Evolutionary conservation across 2,797 vertebrate genomes (phyloP).

Genomic region (Brachymystax lenok): DNA sequence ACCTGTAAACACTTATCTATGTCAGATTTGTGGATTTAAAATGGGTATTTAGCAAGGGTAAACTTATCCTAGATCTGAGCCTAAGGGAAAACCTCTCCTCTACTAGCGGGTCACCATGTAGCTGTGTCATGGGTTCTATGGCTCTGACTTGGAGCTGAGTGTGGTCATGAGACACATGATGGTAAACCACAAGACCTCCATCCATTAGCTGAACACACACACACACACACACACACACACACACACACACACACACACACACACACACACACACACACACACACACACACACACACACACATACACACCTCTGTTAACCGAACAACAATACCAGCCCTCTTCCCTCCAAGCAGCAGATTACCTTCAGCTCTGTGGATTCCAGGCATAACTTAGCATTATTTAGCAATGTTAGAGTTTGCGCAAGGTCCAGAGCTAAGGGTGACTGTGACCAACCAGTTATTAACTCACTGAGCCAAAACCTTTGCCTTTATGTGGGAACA

Average conservation of each 20-base stretch:
- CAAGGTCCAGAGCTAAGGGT: too few species aligned
- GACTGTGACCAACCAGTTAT: too few species aligned
- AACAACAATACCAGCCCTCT: slow-evolving; percentile 31
- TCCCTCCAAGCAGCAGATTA: slow-evolving; percentile 35
- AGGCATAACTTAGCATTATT: neutral
- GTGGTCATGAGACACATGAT: slow-evolving; percentile 62
- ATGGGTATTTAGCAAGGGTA: neutral
- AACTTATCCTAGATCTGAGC: neutral
- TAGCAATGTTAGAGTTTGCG: neutral
- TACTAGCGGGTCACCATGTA: slow-evolving; percentile 12
- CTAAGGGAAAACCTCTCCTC: neutral
- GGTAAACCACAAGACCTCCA: slow-evolving; percentile 68
- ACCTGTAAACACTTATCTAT: too few species aligned
- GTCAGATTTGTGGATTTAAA: neutral
- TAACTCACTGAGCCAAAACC: too few species aligned
- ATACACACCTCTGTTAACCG: too few species aligned
- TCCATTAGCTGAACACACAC: slow-evolving; percentile 47
- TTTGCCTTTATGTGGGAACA: too few species aligned
- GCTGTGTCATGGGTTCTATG: slow-evolving; percentile 63
- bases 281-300: too few species aligned
- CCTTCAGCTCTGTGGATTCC: slow-evolving; percentile 17
- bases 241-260: too few species aligned
- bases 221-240: neutral
- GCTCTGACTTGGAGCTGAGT: slow-evolving; percentile 15
- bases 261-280: too few species aligned